phyloP scores from a whole-genome alignment of 1,140 invertebrate species.

The Mizuhopecten yessoensis region DNA sequence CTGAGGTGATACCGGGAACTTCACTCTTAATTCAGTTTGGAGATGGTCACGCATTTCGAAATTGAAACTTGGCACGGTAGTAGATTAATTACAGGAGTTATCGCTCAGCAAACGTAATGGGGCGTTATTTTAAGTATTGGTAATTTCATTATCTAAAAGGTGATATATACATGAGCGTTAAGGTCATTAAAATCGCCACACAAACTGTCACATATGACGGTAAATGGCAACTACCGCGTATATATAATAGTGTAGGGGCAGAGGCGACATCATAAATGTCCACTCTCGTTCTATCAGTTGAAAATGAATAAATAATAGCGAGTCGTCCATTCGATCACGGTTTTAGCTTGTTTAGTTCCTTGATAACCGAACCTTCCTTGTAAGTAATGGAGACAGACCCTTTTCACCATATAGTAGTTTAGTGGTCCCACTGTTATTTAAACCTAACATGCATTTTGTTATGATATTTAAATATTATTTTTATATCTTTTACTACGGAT shows the following conservation, averaged over 20 bases:
- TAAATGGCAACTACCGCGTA: slow-evolving; percentile 11
- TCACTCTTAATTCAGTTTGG: slow-evolving; percentile 11
- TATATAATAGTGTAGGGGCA: slow-evolving; percentile 18
- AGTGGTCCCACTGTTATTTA: background rate
- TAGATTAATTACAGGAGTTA: slow-evolving; percentile 19
- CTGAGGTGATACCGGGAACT: background rate
- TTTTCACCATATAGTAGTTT: background rate
- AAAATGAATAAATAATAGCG: slow-evolving; percentile 24
- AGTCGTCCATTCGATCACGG: background rate
- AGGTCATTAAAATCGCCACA: slow-evolving; percentile 38
- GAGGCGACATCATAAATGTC: background rate
- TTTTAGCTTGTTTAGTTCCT: background rate
- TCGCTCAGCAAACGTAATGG: slow-evolving; percentile 31
- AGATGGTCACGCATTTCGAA: slow-evolving; percentile 14
- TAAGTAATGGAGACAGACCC: background rate
- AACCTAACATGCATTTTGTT: background rate
- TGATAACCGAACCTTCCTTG: background rate
- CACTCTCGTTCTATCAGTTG: background rate
- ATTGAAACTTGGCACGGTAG: slow-evolving; percentile 38
- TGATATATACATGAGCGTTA: slow-evolving; percentile 18
- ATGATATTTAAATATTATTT: slow-evolving; percentile 13
- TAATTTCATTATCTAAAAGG: slow-evolving; percentile 25
- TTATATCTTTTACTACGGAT: background rate
- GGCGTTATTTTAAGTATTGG: slow-evolving; percentile 39
- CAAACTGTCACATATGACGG: slow-evolving; percentile 23